These are phyloP conservation scores for Erebia epiphron DNA, from an alignment of 2,888 invertebrate species.

Conservation along the genomic window DNA sequence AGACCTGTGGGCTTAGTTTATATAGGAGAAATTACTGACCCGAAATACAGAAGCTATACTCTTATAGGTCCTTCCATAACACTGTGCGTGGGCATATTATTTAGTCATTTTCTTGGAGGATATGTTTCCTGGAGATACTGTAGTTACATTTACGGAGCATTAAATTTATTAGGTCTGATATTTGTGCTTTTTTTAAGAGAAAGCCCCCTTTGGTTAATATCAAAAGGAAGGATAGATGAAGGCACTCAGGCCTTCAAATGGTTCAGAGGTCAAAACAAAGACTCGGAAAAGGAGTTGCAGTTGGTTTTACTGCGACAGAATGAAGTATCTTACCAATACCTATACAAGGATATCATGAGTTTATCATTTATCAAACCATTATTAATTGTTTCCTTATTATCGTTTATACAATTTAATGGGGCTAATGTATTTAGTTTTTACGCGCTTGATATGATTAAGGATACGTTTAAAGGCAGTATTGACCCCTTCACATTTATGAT, in stretches of 20 bases:
- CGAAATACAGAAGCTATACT: conserved; percentile 53
- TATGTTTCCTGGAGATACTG: conserved; percentile 52
- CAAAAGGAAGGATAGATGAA: conserved; percentile 52
- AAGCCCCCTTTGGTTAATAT: conserved; percentile 61
- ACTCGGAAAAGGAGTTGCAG: conserved; percentile 51
- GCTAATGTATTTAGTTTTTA: conserved; percentile 58
- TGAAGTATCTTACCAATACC: conserved; percentile 36
- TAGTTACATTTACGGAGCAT: conserved; percentile 49
- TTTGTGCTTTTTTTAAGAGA: conserved; percentile 53
- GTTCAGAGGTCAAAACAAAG: conserved; percentile 53
- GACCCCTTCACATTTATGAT: conserved; percentile 56
- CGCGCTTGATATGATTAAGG: conserved; percentile 52
- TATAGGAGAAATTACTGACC: conserved; percentile 57
- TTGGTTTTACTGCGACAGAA: conserved; percentile 48
- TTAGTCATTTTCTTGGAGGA: conserved; percentile 52
- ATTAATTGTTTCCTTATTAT: conserved; percentile 50
- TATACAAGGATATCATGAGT: conserved; percentile 44
- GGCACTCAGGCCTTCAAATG: conserved; percentile 51
- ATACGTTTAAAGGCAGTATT: conserved; percentile 52
- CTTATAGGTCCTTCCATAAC: conserved; percentile 50
- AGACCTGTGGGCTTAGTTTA: conserved; percentile 55
- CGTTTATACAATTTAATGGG: conserved; percentile 54
- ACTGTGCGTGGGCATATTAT: conserved; percentile 48
- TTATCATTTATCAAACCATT: conserved; percentile 51
- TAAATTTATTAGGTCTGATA: conserved; percentile 48